A percentile compares a stretch with the other conserved stretches of the same genome.
Conservation (phyloP, 2,113 vertebrate genomes). For the Takifugu flavidus region DNA sequence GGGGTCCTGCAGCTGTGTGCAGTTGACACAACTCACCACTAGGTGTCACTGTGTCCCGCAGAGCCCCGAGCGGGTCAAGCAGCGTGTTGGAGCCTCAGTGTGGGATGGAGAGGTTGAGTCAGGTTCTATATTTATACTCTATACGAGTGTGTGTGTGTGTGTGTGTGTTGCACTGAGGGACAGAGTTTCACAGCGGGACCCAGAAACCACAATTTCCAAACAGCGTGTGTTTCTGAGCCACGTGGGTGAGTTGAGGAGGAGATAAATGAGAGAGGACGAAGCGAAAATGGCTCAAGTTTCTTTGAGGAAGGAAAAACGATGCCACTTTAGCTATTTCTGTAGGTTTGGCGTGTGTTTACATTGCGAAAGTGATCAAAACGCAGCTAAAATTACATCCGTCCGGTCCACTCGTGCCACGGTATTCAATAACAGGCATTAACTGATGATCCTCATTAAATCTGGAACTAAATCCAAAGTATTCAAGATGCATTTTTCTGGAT, state of each 20-base stretch:
- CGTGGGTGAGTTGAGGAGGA: constrained; percentile 20
- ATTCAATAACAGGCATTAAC: too few relatives aligned
- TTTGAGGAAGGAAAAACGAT: not conserved
- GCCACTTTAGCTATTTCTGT: not conserved
- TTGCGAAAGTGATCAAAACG: not conserved
- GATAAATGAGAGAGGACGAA: constrained; percentile 20
- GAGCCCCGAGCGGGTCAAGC: constrained; percentile 21
- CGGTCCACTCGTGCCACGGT: not conserved
- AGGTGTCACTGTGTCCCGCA: constrained; percentile 43
- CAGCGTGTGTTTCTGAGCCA: constrained; percentile 21
- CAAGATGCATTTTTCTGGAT: not conserved
- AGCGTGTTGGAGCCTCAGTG: constrained; percentile 25
- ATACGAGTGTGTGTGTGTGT: constrained; percentile 17
- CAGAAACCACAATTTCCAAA: constrained; percentile 42
- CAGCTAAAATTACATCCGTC: not conserved
- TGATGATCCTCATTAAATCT: too few relatives aligned
- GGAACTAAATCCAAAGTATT: too few relatives aligned
- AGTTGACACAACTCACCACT: constrained; percentile 46
- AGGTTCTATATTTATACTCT: constrained; percentile 54
- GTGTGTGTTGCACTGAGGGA: constrained; percentile 4
- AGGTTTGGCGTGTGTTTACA: not conserved
- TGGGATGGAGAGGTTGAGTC: constrained; percentile 48
- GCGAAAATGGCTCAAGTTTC: not conserved
- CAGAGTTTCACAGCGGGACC: constrained; percentile 46
- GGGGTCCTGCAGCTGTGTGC: not conserved